These are phyloP conservation scores for Drosophila paucipuncta DNA, from an alignment of 2,888 invertebrate species.

Conservation along the genomic window DNA sequence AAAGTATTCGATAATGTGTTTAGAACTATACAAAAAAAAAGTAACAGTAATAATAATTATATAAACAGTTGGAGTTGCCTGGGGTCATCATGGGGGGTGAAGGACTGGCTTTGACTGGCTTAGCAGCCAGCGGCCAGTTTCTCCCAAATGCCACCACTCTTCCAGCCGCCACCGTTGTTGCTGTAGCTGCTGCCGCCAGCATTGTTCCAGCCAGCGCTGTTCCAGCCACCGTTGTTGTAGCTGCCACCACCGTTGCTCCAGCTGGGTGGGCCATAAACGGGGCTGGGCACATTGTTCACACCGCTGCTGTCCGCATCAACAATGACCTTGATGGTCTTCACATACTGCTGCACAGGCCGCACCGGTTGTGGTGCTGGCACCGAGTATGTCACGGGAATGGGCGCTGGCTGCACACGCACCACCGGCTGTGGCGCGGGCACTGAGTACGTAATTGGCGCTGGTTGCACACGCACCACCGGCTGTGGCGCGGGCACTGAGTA, in stretches of 20 bases:
- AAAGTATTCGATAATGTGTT: conserved; percentile 49
- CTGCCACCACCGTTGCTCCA: conserved; percentile 40
- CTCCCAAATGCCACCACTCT: conserved; percentile 79
- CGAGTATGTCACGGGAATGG: conserved; percentile 4
- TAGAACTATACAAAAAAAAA: conserved; percentile 61
- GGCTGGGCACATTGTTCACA: conserved; percentile 50
- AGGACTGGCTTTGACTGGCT: background rate
- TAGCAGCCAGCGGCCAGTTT: conserved; percentile 76
- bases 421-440: conserved; percentile 33
- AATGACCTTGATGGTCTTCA: conserved; percentile 77
- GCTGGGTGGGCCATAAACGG: conserved; percentile 68
- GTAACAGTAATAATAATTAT: conserved; percentile 11
- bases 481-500: conserved; percentile 35
- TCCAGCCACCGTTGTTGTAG: conserved; percentile 54
- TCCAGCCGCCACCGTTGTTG: conserved; percentile 59
- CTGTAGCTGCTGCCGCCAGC: conserved; percentile 47
- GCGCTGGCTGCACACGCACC: conserved; percentile 3
- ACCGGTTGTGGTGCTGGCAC: conserved; percentile 36
- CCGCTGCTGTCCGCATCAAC: conserved; percentile 62
- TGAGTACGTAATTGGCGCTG: conserved; percentile 1
- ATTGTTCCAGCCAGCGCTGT: conserved; percentile 60
- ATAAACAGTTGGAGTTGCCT: conserved; percentile 1
- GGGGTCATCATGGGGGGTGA: background rate
- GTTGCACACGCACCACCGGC: background rate
- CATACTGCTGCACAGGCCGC: conserved; percentile 54